A percentile compares a stretch with the other conserved stretches of the same genome.
These are phyloP conservation scores for Falco berigora DNA, from an alignment of 2,797 vertebrate species.

Conservation along the genomic window DNA sequence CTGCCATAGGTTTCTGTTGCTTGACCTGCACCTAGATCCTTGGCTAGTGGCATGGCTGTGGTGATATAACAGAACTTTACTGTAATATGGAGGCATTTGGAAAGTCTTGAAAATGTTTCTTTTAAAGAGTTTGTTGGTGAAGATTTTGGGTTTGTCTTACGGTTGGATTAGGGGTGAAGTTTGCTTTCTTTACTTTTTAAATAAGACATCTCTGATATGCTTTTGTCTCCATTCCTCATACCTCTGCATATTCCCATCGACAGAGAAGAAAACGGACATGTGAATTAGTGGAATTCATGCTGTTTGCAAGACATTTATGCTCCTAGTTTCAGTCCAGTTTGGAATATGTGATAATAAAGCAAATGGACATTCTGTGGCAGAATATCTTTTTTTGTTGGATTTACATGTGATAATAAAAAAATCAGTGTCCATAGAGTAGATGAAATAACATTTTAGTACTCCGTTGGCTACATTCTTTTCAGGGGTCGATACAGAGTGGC, in stretches of 20 bases:
- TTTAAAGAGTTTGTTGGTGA: background rate
- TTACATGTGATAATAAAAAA: constrained; percentile 48
- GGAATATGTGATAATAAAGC: background rate
- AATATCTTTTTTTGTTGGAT: background rate
- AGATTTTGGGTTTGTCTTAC: background rate
- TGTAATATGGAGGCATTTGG: background rate
- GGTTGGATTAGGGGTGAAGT: background rate
- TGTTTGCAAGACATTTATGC: background rate
- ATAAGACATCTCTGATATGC: background rate
- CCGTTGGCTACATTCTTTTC: background rate
- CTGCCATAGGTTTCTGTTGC: background rate
- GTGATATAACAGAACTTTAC: background rate
- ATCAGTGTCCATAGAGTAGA: background rate
- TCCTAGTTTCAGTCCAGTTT: background rate
- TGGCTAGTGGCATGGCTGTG: background rate
- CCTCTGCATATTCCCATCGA: background rate
- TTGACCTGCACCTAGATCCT: background rate
- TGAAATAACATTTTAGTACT: constrained; percentile 47
- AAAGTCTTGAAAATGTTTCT: background rate
- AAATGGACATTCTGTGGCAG: background rate
- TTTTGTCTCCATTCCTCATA: background rate
- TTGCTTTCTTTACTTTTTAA: background rate
- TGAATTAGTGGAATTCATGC: background rate
- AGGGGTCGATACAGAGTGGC: constrained; percentile 10
- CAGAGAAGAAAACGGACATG: background rate